Evolutionary conservation across 2,113 vertebrate species (phyloP), one percentile per base, ranked within the genome.

Genomic region (Notiomystis cincta): DNA sequence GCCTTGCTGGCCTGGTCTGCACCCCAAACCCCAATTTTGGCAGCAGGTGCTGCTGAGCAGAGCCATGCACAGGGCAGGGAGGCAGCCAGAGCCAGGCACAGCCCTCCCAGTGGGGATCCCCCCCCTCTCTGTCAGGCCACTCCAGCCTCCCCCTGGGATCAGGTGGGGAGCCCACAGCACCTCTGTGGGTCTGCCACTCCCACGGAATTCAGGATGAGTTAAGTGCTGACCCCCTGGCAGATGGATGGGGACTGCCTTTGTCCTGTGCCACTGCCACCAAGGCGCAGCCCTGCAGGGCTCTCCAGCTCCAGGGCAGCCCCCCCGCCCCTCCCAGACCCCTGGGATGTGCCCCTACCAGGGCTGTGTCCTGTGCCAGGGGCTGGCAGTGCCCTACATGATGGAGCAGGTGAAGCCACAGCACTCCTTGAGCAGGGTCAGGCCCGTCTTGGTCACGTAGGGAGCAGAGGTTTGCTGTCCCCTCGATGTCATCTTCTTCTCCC

Each of bases 401-500:
- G 98, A 98, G 97, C 98, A 99, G 18, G 98, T 98, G 97, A 99
- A 99, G 89, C 99, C 98, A 25, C 99, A 99, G 96, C 99, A 99
- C 92, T 99, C 98, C 83, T 98, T 99, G 84, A 99, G 98, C 57
- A 99, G 97, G 38, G 98, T 98, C 87, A 99, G 98, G 44, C 98
- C 98, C 0, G 98, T 99, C 95, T 98, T 99, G 86, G 97, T 96
- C 91, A 98, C 9, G 14, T 98, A 98, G 0, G 98, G 98, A 8
- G 97, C 83, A 0, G 98, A 98, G 15, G 98, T 97, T 93, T 98
- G 98, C 90, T 98, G 98, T 65, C 97, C 97, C 69, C 98, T 96
- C 70, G 98, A 97, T 30, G 97, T 96, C 71, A 93, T 82, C 72
- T 96, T 98, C 77, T 97, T 98, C 86, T 97, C 97, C 72, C 89